Evolutionary conservation across 2,113 vertebrate genomes (phyloP), one percentile per base, ranked within the genome.

Genomic region (Toxotes jaculatrix): DNA sequence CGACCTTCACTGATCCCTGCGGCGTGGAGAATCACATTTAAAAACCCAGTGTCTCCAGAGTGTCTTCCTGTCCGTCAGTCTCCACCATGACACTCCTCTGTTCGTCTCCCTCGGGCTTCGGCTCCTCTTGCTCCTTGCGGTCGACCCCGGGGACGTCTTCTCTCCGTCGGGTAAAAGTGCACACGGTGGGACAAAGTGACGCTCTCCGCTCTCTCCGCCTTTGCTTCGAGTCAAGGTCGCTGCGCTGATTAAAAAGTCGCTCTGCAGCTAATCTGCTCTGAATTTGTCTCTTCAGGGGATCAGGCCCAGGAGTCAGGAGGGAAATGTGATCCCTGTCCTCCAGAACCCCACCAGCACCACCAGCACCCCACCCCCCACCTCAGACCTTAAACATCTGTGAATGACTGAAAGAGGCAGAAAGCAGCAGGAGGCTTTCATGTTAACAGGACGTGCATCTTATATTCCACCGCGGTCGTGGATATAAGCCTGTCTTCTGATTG

Each of bases 21-120:
- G 23, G 84, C 74, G 75, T 87, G 87, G 71, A 87, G 77, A 92
- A 89, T 89, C 85, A 32, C 21, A 40, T 82, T 90, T 66, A 86
- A 75, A 82, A 79, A 79, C 60, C 74, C 3, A 2, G 7, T 27
- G 14, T 86, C 91, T 83, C 79, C 77, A 53, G 84, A 87, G 89
- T 11, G 47, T 34, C 12, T 5, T 79, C 73, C 87, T 62, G 85
- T 75, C 89, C n/a, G 74, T 89, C 89, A 86, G 6, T 84, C 77
- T 74, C 59, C 69, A 62, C 70, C 69, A 5, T 53, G 71, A 82
- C 90, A 40, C 82, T 74, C 55, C 70, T 70, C 82, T 8, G 62
- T 68, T 49, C 63, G 21, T 70, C 71, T 75, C 72, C 82, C 79
- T 23, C 5, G 13, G 62, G 78, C 57, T 74, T 72, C 32, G 34